Base-by-base conservation (phyloP, 2,797 vertebrate genomes). In the Sebastolobus altivelis region DNA sequence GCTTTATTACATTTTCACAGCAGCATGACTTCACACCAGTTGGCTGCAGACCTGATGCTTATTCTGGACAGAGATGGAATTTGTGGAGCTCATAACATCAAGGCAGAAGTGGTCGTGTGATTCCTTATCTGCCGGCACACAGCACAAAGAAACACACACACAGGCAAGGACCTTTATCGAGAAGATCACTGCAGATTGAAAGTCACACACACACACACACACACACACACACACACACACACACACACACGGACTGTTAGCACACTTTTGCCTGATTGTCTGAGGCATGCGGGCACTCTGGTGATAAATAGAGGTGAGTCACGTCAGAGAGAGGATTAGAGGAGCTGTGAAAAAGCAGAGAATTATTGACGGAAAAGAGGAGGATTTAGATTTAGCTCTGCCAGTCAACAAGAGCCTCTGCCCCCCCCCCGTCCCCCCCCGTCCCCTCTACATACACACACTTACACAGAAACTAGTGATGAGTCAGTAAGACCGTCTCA, bases 361-460 rank as follows among this genome's bases (percentile, higher is more conserved):
- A 92, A 90, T 93, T 94, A 93, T 90, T 94, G 91, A 93, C 87
- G 52, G 84, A 83, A 88, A 87, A 86, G 31, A 82, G 86, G 80
- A 71, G 92, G 91, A 92, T 94, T 94, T 91, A 86, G 87, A 91
- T 90, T 94, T 85, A 87, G 84, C 85, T 82, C 81, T 77, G 82
- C 71, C 70, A 65, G 88, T 86, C 81, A 74, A 54, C 66, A 71
- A 52, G 46, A 75, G 73, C 69, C 70, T 84, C 78, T 79, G 49
- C 80, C 77, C 58, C 77, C 71, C 65, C 75, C 25, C 25, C 25
- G 25, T 25, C 25, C 25, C 80, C 77, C 55, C 77, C 18, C 20
- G 18, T 49, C 18, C 46, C 58, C 31, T 18, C 37, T 35, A 8
- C 35, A 37, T 35, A 71, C 31, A 84, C 75, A 83, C 79, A 73